Percentiles rank a stretch among this genome's conserved stretches.
These are phyloP conservation scores for Furnarius figulus DNA, from an alignment of 2,113 vertebrate genomes.

Conservation along the genomic window DNA sequence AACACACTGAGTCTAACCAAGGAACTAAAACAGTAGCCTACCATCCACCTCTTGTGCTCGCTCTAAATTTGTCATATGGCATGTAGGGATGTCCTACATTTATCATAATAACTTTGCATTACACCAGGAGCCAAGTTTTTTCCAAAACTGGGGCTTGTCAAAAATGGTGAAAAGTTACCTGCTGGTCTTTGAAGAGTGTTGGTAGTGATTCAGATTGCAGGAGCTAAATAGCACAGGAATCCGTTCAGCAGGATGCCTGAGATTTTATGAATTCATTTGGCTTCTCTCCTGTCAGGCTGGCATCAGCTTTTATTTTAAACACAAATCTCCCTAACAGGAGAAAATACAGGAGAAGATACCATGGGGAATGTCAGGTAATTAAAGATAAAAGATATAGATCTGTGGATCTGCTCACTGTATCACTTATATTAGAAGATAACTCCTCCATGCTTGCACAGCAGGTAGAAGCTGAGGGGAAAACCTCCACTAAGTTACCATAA, in stretches of 20 bases:
- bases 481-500: neutral
- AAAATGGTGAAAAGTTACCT: neutral
- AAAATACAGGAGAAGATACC: neutral
- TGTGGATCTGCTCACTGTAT: neutral
- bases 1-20: neutral
- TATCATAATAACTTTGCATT: neutral
- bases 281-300: neutral
- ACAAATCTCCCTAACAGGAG: neutral
- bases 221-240: neutral
- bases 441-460: neutral
- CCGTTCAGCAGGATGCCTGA: neutral
- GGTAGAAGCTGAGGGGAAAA: neutral
- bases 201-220: neutral
- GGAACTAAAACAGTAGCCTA: neutral
- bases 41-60: neutral
- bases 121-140: neutral
- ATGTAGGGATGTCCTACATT: neutral
- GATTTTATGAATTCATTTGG: neutral
- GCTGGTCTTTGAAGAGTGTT: neutral
- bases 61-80: neutral
- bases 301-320: conserved; percentile 16
- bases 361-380: neutral
- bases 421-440: neutral
- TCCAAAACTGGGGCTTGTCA: neutral
- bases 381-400: neutral